Evolutionary conservation across 2,797 vertebrate species (phyloP), one percentile per base, ranked within the genome.

Genomic region (Forpus xanthops): DNA sequence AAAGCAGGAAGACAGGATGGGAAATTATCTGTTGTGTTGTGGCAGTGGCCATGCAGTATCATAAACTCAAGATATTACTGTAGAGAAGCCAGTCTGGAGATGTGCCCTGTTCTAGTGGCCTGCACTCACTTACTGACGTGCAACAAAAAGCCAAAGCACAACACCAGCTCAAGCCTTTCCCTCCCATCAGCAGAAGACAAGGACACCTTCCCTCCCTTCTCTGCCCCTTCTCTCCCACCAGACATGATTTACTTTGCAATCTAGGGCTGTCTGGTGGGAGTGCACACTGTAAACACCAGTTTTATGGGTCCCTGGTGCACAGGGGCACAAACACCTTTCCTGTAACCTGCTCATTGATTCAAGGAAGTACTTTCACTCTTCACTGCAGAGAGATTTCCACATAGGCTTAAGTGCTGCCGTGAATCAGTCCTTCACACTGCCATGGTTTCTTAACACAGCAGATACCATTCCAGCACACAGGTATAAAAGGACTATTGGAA

Each of bases 301-400:
- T 89, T 87, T 92, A 93, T 53, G 17, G 4, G 50, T 55, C 73
- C 65, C 50, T 53, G 44, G 41, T 18, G 50, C 0, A 1, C 1
- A 2, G 42, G 44, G 60, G 56, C 62, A 91, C 52, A 76, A 66
- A 45, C n/a, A 30, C 6, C 1, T 70, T 90, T 50, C 73, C 73
- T 68, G 20, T 52, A 50, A 52, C 30, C 60, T 85, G 93, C 41
- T 88, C 94, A 84, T 42, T 60, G 83, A 56, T 31, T 82, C 47
- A 50, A 73, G 90, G 64, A 76, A 84, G 60, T 9, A 18, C 83
- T 73, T 88, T 25, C 25, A 37, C 58, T 87, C 60, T 52, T 79
- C 74, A 67, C 19, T 91, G 83, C 88, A 82, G 71, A 73, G 66
- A 58, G 56, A 87, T 74, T 89, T 93, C 85, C 77, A 83, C 77